Evolutionary conservation across 2,888 invertebrate genomes (phyloP), one percentile per base, ranked within the genome.

Genomic region (Xylocampa areola): DNA sequence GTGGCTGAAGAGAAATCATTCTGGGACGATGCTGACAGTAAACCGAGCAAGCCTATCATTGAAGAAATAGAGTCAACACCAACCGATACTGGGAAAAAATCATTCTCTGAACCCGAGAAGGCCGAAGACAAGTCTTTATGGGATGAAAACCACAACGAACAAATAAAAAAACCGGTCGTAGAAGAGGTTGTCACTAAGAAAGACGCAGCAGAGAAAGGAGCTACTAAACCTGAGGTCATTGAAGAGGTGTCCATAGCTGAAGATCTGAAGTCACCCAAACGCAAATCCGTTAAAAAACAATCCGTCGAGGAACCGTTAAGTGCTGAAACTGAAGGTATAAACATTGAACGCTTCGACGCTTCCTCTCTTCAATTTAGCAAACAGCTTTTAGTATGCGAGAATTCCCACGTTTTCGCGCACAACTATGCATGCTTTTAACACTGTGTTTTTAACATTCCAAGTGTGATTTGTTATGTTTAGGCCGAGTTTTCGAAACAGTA

Each of bases 381-480:
- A 91, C 89, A 91, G 92, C 93, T 93, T 92, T 68, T 86, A 87
- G 80, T 75, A 78, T 76, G 84, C 85, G 81, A 84, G 77, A 85
- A 77, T 79, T 75, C 84, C n/a, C 74, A 85, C 73, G 73, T 83
- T 86, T 87, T 85, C 83, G 83, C 86, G 76, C 80, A 77, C 75
- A 76, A 80, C 85, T 82, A 87, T 84, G 94, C 94, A 94, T 94
- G 94, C 78, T 68, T 77, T 86, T 91, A 90, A 90, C 88, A 64
- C 81, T 79, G 90, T 90, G 89, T 89, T 89, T 80, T 84, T 92
- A 92, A 94, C 92, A 82, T 78, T 73, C 83, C 83, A 84, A 84
- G 93, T 92, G 92, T 94, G 92, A 90, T 91, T 91, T 90, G 85
- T 93, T 87, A 88, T 91, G 92, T 94, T 89, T 94, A 94, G 94